Evolutionary conservation across 2,888 invertebrate genomes (phyloP).

Genomic region (Plagodis dolabraria): DNA sequence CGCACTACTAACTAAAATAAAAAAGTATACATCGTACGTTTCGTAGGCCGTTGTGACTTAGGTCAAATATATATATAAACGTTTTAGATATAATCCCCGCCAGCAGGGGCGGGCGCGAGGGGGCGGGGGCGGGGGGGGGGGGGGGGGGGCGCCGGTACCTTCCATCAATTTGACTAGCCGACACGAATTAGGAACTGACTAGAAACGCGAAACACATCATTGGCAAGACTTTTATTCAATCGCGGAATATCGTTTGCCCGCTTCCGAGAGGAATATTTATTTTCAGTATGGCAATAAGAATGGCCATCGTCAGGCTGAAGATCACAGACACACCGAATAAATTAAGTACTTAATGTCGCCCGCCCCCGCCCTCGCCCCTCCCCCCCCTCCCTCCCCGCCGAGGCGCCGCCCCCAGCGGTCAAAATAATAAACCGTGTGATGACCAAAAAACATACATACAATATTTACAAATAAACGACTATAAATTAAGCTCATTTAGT

Average conservation of each 20-base stretch:
- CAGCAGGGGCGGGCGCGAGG: background rate
- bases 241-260: constrained; percentile 31
- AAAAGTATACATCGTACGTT: constrained; percentile 65
- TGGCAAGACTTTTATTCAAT: constrained; percentile 71
- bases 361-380: constrained; percentile 28
- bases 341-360: constrained; percentile 47
- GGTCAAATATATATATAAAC: constrained; percentile 50
- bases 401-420: background rate
- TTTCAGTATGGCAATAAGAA: constrained; percentile 52
- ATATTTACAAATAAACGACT: constrained; percentile 79
- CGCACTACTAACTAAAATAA: constrained; percentile 64
- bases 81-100: background rate
- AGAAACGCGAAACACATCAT: constrained; percentile 74
- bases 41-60: constrained; percentile 79
- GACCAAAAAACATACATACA: constrained; percentile 68
- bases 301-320: constrained; percentile 48
- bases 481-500: constrained; percentile 77
- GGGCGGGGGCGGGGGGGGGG: constrained; percentile 7
- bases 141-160: constrained; percentile 32
- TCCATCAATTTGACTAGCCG: constrained; percentile 74
- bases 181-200: constrained; percentile 80
- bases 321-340: constrained; percentile 62
- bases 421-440: constrained; percentile 47
- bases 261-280: constrained; percentile 33
- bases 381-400: constrained; percentile 30